Conservation (phyloP, 2,113 vertebrate genomes). For the Pan troglodytes region NHGRI_mPanTro3-v2.1_pri NC_072401.2:4106501-4107000, state of each 20-base stretch:
- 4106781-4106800: rapidly evolving
- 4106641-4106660: too few species aligned
- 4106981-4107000: rapidly evolving
- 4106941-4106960: rapidly evolving
- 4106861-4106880: rapidly evolving
- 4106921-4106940: rapidly evolving
- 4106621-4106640: rapidly evolving
- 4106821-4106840: rapidly evolving
- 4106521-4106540: neutral
- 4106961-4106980: rapidly evolving
- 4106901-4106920: rapidly evolving
- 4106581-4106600: rapidly evolving
- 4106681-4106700: too few species aligned
- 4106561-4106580: rapidly evolving
- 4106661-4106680: neutral
- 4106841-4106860: rapidly evolving
- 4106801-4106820: rapidly evolving
- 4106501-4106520: neutral
- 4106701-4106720: rapidly evolving
- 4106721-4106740: rapidly evolving
- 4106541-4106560: neutral
- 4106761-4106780: rapidly evolving
- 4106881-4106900: rapidly evolving
- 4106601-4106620: neutral
- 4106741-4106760: rapidly evolving